These are phyloP conservation scores for Synodontis membranacea DNA, from an alignment of 2,113 vertebrate species.

Conservation along the genomic window DNA sequence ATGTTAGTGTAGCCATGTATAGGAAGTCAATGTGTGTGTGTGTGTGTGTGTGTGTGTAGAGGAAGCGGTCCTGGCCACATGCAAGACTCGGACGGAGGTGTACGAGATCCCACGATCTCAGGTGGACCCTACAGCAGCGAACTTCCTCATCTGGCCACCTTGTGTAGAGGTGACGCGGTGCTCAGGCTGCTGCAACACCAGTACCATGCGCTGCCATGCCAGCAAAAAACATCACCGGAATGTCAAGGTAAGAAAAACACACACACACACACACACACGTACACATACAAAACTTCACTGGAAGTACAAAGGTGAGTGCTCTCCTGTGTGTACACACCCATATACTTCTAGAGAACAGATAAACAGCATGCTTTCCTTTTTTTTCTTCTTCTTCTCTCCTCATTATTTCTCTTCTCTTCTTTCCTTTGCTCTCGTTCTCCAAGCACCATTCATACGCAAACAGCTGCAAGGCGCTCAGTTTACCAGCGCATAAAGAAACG, in stretches of 20 bases:
- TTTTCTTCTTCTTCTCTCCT: neutral
- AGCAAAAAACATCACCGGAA: conserved; percentile 65
- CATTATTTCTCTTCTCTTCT: neutral
- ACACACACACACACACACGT: neutral
- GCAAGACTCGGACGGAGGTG: conserved; percentile 96
- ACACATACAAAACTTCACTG: neutral
- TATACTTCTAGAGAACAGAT: conserved; percentile 3
- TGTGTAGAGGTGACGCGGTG: conserved; percentile 98
- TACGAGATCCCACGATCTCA: conserved; percentile 98
- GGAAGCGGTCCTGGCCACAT: conserved; percentile 91
- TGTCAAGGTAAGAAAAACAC: conserved; percentile 67
- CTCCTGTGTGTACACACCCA: conserved; percentile 10
- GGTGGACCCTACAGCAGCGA: conserved; percentile 96
- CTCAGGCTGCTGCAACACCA: conserved; percentile 89
- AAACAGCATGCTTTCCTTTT: neutral
- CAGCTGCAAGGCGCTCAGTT: conserved; percentile 20
- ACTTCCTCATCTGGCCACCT: conserved; percentile 98
- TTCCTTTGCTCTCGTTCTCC: neutral
- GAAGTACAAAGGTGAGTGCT: conserved; percentile 10
- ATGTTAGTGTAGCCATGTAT: neutral
- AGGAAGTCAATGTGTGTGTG: conserved; percentile 23
- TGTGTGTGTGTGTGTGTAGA: conserved; percentile 69
- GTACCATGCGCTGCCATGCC: conserved; percentile 71
- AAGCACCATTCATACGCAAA: neutral
- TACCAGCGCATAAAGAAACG: conserved; percentile 23